Evolutionary conservation across 2,888 invertebrate species (phyloP).

Genomic region (Meta bourneti): DNA sequence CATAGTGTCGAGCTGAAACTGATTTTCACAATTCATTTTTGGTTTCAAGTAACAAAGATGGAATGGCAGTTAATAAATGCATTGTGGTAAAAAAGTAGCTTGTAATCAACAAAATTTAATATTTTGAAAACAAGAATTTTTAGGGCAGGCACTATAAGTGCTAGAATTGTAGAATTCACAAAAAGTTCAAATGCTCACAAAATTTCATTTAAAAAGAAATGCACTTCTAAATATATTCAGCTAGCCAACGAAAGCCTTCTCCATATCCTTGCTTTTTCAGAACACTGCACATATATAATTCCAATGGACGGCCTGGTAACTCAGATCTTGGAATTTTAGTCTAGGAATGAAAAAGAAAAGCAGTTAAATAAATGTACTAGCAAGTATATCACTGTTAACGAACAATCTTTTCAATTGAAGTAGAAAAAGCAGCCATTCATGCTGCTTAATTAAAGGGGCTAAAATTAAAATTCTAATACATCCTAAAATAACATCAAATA

Average conservation of each 20-base stretch:
- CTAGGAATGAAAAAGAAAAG: slow-evolving; percentile 35
- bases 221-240: slow-evolving; percentile 90
- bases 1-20: not conserved
- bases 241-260: slow-evolving; percentile 99
- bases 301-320: slow-evolving; percentile 88
- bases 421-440: not conserved
- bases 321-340: slow-evolving; percentile 87
- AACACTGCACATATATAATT: slow-evolving; percentile 99
- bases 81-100: not conserved
- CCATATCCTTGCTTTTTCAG: slow-evolving; percentile 99
- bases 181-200: slow-evolving; percentile 4
- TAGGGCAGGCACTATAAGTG: slow-evolving; percentile 26
- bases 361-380: not conserved
- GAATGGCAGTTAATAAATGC: slow-evolving; percentile 30
- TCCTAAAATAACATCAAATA: too few species aligned
- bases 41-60: slow-evolving; percentile 4
- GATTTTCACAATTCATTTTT: not conserved
- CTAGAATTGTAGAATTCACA: not conserved
- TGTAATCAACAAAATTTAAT: slow-evolving; percentile 19
- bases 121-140: slow-evolving; percentile 10
- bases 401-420: not conserved
- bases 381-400: not conserved
- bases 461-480: too few species aligned
- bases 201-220: slow-evolving; percentile 7
- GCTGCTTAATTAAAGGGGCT: not conserved